A percentile compares a stretch with the other conserved stretches of the same genome.
Evolutionary conservation across 2,888 invertebrate genomes (phyloP).

Genomic region (Dione juno): DNA sequence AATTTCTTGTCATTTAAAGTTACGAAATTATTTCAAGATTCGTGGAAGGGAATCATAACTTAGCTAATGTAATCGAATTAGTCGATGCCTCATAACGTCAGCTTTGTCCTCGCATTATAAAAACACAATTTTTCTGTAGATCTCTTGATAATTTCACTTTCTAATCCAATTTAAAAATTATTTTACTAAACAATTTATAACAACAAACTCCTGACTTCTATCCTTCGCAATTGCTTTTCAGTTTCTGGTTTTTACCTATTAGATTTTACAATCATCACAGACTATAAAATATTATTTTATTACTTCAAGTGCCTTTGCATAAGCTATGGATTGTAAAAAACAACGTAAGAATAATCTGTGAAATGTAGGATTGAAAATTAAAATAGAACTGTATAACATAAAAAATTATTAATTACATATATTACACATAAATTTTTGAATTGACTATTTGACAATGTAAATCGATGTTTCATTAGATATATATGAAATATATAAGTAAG

Average conservation of each 20-base stretch:
- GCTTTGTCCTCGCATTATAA: constrained; percentile 65
- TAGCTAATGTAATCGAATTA: constrained; percentile 62
- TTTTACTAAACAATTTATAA: constrained; percentile 57
- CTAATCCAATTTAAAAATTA: constrained; percentile 64
- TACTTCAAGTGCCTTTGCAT: neutral
- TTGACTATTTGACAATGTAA: too few species aligned
- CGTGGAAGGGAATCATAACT: constrained; percentile 64
- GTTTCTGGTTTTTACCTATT: constrained; percentile 11
- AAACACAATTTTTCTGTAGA: constrained; percentile 50
- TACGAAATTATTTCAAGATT: constrained; percentile 65
- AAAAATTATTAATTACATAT: too few species aligned
- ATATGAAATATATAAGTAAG: too few species aligned
- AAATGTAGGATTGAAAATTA: neutral
- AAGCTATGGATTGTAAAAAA: constrained; percentile 1
- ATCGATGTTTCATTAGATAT: too few species aligned
- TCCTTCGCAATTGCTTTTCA: constrained; percentile 14
- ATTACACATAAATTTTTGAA: too few species aligned
- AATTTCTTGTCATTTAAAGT: constrained; percentile 54
- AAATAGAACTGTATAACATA: too few species aligned
- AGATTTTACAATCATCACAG: neutral
- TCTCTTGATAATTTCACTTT: constrained; percentile 55
- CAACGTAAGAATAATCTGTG: neutral
- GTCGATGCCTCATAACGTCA: constrained; percentile 64
- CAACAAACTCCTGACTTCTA: constrained; percentile 43
- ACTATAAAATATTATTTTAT: neutral